Conservation (phyloP, 2,888 invertebrate genomes). For the Drepanosiphum platanoidis region DNA sequence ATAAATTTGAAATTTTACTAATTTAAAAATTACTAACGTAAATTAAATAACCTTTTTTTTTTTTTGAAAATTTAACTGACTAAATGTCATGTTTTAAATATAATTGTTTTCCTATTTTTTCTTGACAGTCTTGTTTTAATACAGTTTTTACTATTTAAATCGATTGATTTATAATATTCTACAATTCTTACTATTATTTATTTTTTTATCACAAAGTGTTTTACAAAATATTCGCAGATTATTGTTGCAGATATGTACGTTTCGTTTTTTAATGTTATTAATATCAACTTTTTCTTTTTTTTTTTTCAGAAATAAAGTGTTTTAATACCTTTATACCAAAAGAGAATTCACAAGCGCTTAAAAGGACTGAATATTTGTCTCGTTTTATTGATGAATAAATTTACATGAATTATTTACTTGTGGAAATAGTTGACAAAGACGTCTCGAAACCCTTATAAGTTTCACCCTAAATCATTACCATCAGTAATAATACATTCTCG, state of each 20-base stretch:
- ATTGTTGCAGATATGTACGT: slow-evolving; percentile 3
- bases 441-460: slow-evolving; percentile 5
- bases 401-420: slow-evolving; percentile 43
- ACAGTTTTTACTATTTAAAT: too few species aligned
- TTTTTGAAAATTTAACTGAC: too few species aligned
- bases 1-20: too few species aligned
- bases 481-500: slow-evolving; percentile 3
- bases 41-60: too few species aligned
- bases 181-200: too few species aligned
- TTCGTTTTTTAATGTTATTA: slow-evolving; percentile 18
- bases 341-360: not conserved
- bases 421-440: slow-evolving; percentile 14
- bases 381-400: slow-evolving; percentile 57
- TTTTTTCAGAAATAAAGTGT: slow-evolving; percentile 3
- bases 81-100: too few species aligned
- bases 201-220: too few species aligned
- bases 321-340: slow-evolving; percentile 26
- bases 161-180: too few species aligned
- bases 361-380: slow-evolving; percentile 46
- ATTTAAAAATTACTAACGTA: too few species aligned
- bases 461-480: slow-evolving; percentile 21
- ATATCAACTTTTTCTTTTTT: too few species aligned
- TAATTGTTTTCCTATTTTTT: too few species aligned
- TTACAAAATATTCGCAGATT: not conserved
- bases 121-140: too few species aligned